phyloP scores from a whole-genome alignment of 2,888 invertebrate genomes.

The Chloromyia formosa region DNA sequence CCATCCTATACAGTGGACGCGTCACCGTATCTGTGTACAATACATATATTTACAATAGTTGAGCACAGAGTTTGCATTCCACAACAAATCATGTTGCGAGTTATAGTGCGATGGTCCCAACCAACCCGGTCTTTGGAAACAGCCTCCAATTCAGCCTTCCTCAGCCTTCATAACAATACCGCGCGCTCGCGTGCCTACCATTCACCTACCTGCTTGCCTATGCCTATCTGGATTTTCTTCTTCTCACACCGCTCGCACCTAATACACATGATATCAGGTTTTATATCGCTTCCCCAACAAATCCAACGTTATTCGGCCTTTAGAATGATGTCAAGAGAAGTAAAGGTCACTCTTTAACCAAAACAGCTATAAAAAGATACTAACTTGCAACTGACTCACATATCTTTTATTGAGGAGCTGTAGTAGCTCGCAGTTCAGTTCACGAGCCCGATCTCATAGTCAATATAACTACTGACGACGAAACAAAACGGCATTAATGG shows the following conservation, averaged over 20 bases:
- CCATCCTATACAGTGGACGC: no score
- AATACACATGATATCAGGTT: conserved; percentile 29
- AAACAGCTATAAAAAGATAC: conserved; percentile 14
- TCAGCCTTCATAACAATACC: background rate
- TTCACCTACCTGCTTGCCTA: no score
- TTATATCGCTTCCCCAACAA: conserved; percentile 11
- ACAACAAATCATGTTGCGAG: background rate
- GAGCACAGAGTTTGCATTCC: no score
- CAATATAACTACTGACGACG: conserved; percentile 2
- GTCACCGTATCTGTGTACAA: no score
- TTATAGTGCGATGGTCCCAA: background rate
- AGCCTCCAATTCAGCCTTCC: conserved; percentile 1
- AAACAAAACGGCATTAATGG: background rate
- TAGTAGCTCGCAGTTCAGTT: background rate
- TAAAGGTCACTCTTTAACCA: conserved; percentile 48
- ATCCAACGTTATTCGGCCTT: conserved; percentile 42
- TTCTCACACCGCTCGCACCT: background rate
- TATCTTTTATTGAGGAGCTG: no score
- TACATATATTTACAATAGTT: no score
- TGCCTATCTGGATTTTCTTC: background rate
- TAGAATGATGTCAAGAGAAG: conserved; percentile 49
- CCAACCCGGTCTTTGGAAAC: background rate
- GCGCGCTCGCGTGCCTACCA: no score
- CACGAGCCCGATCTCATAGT: background rate
- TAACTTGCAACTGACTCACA: conserved; percentile 16